phyloP scores from a whole-genome alignment of 2,113 vertebrate species.

The Trichomycterus rosablanca region DNA sequence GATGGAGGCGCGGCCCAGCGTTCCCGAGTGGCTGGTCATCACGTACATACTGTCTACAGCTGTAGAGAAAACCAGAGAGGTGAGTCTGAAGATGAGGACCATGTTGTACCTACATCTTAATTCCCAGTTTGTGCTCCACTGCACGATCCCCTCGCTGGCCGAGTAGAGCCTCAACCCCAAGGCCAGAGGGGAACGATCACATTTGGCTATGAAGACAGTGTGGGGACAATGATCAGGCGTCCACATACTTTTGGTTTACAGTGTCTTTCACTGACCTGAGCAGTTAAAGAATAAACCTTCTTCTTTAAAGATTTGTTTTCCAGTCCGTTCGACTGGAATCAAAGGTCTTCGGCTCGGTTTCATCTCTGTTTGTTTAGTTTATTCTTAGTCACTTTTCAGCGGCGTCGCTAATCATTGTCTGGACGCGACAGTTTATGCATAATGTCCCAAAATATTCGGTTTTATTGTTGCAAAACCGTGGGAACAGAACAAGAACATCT shows the following conservation, averaged over 20 bases:
- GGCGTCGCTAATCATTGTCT: slow-evolving; percentile 21
- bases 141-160: too few species aligned
- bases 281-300: slow-evolving; percentile 30
- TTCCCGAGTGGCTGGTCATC: slow-evolving; percentile 88
- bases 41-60: slow-evolving; percentile 84
- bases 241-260: too few species aligned
- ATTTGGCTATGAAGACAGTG: too few species aligned
- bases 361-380: slow-evolving; percentile 19
- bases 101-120: too few species aligned
- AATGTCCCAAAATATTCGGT: not conserved
- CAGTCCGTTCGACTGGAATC: slow-evolving; percentile 22
- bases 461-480: not conserved
- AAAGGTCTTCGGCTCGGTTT: slow-evolving; percentile 35
- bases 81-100: slow-evolving; percentile 57
- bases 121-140: too few species aligned
- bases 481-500: slow-evolving; percentile 1
- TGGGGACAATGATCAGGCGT: too few species aligned
- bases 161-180: too few species aligned
- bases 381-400: not conserved
- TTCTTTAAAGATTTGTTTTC: slow-evolving; percentile 21
- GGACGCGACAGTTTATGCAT: not conserved
- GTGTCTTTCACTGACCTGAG: not conserved
- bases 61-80: slow-evolving; percentile 89
- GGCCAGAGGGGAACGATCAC: too few species aligned
- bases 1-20: slow-evolving; percentile 79